A percentile compares a stretch with the other conserved stretches of the same genome.
Conservation (phyloP, 1,140 invertebrate genomes). For the Sycobia sp. region DNA sequence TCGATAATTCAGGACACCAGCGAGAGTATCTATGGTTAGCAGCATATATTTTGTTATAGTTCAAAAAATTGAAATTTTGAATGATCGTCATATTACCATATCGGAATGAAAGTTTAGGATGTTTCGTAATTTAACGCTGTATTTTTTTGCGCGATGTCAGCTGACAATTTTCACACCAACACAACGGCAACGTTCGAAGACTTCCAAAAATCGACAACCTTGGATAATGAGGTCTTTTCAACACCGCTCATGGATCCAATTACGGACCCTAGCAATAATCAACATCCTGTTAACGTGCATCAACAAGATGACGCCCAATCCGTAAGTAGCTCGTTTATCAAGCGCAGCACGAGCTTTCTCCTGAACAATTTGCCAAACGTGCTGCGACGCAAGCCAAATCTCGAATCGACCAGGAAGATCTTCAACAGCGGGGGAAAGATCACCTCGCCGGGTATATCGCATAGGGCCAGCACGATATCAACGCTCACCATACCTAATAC, state of each 20-base stretch:
- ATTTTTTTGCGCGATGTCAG: too few relatives aligned
- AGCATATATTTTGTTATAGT: too few relatives aligned
- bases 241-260: conserved; percentile 5
- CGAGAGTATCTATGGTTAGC: too few relatives aligned
- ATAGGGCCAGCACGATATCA: conserved; percentile 32
- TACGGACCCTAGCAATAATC: neutral
- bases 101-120: too few relatives aligned
- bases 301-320: neutral
- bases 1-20: too few relatives aligned
- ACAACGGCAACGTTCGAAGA: neutral
- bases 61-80: too few relatives aligned
- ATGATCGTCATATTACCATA: too few relatives aligned
- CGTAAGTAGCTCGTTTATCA: conserved; percentile 14
- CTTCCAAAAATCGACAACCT: neutral
- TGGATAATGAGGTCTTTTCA: neutral
- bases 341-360: conserved; percentile 10
- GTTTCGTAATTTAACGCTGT: too few relatives aligned
- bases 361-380: conserved; percentile 1
- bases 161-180: too few relatives aligned
- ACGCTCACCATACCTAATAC: conserved; percentile 29
- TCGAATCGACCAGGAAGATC: conserved; percentile 42
- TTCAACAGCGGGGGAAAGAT: conserved; percentile 5
- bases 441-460: conserved; percentile 3
- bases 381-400: conserved; percentile 28
- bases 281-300: neutral